These are phyloP conservation scores for Polia nebulosa DNA, from an alignment of 2,888 invertebrate species.

Conservation along the genomic window DNA sequence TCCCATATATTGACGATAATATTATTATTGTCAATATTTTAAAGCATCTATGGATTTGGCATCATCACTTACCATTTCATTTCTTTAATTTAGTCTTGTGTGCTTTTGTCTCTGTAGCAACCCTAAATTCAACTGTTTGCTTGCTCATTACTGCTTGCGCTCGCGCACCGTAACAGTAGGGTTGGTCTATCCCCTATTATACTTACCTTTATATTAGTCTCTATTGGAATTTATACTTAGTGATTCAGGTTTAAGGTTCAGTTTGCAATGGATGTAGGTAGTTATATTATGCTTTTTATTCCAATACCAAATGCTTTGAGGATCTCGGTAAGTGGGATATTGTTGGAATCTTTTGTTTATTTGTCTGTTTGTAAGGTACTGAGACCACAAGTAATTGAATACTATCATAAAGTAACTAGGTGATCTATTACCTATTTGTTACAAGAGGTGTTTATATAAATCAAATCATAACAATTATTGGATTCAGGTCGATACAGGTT, in stretches of 20 bases:
- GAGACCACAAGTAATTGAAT: conserved; percentile 35
- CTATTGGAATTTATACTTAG: conserved; percentile 14
- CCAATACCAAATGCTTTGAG: conserved; percentile 47
- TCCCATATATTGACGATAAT: too few species aligned
- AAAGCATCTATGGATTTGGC: not conserved
- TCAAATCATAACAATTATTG: not conserved
- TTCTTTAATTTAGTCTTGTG: not conserved
- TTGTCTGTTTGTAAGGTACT: conserved; percentile 36
- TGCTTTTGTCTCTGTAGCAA: conserved; percentile 12
- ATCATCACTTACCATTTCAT: not conserved
- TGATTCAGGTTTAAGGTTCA: rapidly evolving
- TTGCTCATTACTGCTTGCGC: conserved; percentile 83
- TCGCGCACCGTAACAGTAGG: conserved; percentile 85
- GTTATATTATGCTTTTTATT: conserved; percentile 54
- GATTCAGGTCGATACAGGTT: too few species aligned
- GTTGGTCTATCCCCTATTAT: conserved; percentile 79
- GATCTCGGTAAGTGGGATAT: conserved; percentile 73
- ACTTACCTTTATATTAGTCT: conserved; percentile 24
- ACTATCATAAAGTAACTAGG: not conserved
- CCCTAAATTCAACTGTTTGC: conserved; percentile 76
- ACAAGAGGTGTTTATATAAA: not conserved
- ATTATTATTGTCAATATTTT: too few species aligned
- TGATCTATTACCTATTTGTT: conserved; percentile 14
- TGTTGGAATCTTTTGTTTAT: conserved; percentile 71
- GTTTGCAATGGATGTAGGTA: not conserved